Conservation (phyloP, 1,140 invertebrate genomes). For the Arctopsyche grandis region DNA sequence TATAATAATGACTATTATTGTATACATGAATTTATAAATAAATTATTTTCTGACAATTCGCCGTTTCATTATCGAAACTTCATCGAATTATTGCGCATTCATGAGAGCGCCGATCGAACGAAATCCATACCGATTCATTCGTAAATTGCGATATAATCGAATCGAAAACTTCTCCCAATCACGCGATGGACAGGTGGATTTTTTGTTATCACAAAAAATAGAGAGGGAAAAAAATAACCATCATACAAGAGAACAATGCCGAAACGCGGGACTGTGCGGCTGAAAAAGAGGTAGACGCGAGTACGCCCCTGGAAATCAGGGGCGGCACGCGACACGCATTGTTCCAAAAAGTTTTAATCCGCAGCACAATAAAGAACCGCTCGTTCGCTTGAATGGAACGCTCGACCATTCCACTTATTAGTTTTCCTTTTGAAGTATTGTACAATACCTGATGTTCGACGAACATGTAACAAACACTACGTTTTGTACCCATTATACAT, state of each 20-base stretch:
- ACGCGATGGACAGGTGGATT: background rate
- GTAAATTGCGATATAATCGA: background rate
- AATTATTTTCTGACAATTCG: conserved; percentile 17
- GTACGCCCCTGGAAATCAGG: background rate
- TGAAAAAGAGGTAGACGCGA: no score
- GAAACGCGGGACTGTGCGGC: background rate
- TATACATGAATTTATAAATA: conserved; percentile 28
- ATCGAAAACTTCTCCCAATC: background rate
- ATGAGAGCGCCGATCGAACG: no score
- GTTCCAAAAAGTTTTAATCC: background rate
- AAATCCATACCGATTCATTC: background rate
- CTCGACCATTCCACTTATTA: background rate
- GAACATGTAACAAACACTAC: no score
- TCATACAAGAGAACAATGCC: background rate
- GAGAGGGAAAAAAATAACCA: background rate
- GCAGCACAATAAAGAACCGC: no score
- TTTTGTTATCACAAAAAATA: background rate
- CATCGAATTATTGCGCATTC: no score
- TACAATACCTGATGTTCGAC: no score
- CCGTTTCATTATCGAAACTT: background rate
- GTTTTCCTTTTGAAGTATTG: no score
- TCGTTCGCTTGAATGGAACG: no score
- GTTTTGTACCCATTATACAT: no score
- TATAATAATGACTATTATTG: conserved; percentile 5
- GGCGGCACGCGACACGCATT: conserved; percentile 5